These are phyloP conservation scores for Notarius lentiginosus DNA, from an alignment of 2,113 vertebrate genomes.

Conservation along the genomic window DNA sequence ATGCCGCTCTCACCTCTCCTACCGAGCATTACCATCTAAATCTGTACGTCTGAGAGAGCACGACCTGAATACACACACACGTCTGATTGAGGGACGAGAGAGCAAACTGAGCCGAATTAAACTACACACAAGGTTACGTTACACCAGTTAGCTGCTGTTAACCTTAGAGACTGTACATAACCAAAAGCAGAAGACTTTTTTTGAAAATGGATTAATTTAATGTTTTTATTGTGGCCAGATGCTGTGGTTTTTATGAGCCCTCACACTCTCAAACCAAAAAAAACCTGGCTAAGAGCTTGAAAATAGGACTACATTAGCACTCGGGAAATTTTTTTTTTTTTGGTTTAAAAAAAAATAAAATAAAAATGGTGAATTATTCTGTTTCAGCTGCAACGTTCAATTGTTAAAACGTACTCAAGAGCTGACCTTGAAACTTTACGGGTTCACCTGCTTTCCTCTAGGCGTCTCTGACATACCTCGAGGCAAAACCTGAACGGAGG, in stretches of 20 bases:
- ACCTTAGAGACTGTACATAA: not conserved
- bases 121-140: not conserved
- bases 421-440: conserved; percentile 33
- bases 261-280: not conserved
- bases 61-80: conserved; percentile 6
- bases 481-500: conserved; percentile 37
- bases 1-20: conserved; percentile 28
- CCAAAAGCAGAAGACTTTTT: not conserved
- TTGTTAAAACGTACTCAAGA: not conserved
- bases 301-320: not conserved
- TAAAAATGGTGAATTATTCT: not conserved
- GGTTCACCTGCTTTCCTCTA: conserved; percentile 26
- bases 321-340: not conserved
- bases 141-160: not conserved
- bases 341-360: not conserved
- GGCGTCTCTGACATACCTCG: conserved; percentile 15
- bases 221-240: not conserved
- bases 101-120: conserved; percentile 16
- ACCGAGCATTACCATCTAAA: conserved; percentile 28
- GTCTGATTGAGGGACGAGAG: not conserved
- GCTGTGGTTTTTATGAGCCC: not conserved
- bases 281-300: not conserved
- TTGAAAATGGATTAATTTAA: not conserved
- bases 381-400: not conserved
- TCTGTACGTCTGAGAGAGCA: conserved; percentile 37